Base-by-base conservation (phyloP, 2,888 invertebrate genomes). In the Ommatoiulus sabulosus region DNA sequence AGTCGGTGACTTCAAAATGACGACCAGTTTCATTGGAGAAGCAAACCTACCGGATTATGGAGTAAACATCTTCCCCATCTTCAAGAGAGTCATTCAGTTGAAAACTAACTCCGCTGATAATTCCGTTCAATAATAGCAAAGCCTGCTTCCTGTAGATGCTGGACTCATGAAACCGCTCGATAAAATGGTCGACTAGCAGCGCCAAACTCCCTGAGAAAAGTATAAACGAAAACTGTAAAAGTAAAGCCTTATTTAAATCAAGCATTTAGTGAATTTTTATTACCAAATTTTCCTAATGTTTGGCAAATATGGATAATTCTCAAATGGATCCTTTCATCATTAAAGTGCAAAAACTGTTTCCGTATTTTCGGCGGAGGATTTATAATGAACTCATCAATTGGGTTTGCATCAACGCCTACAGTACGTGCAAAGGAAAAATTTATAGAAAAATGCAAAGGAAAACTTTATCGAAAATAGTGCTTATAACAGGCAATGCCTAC, bases 251-350 rank as follows among this genome's bases (percentile, higher is more conserved):
- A n/a, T n/a, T n/a, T n/a, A n/a, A n/a, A n/a, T n/a, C 35, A 6
- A 43, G 20, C 46, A 88, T 44, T 88, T 44, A 8, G 43, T 2
- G 43, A 24, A n/a, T 84, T 10, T 80, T 46, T 7, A 17, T 35
- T 44, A 87, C 89, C 89, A n/a, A 72, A 89, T 86, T 87, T 89
- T 44, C 89, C 89, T 10, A 89, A 87, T 5, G 48, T 35, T 44
- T 44, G 24, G 46, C 89, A 89, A 24, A 87, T 72, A 10, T 63
- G 15, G 4, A 8, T 12, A 43, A 87, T 87, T n/a, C 80, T 43
- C 35, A 5, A 72, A 57, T 86, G 63, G 44, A 89, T 87, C 15
- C 48, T 20, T 20, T 86, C 86, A 44, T 72, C 48, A 6, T 86
- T 24, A 24, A 89, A 89, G 24, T 89, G 44, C n/a, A 72, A 6